These are phyloP conservation scores for Drosophila longiperda DNA, from an alignment of 2,888 invertebrate species.

Conservation along the genomic window DNA sequence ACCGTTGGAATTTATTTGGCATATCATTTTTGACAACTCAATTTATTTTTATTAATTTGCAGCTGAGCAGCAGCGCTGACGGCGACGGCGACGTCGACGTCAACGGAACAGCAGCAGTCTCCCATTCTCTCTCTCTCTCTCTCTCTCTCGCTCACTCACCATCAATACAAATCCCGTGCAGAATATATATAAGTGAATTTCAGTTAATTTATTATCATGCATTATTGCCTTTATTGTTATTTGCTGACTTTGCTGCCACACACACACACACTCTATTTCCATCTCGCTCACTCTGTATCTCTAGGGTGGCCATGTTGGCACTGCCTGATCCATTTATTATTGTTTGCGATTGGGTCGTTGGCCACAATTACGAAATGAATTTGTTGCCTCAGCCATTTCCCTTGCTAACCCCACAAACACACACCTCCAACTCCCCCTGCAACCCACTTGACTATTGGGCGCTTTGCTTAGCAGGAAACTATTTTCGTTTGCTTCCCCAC, in stretches of 20 bases:
- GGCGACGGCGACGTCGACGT: slow-evolving; percentile 1
- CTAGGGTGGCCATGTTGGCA: slow-evolving; percentile 35
- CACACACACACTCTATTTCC: not conserved
- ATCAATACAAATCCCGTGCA: slow-evolving; percentile 41
- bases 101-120: slow-evolving; percentile 9
- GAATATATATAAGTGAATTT: slow-evolving; percentile 82
- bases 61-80: slow-evolving; percentile 71
- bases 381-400: slow-evolving; percentile 62
- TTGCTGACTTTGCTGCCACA: slow-evolving; percentile 50
- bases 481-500: slow-evolving; percentile 25
- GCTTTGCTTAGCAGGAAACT: slow-evolving; percentile 46
- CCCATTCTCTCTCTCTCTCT: slow-evolving; percentile 1
- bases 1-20: slow-evolving; percentile 85
- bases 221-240: slow-evolving; percentile 82
- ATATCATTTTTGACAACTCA: slow-evolving; percentile 85
- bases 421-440: not conserved
- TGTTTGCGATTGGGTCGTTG: slow-evolving; percentile 75
- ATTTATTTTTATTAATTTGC: slow-evolving; percentile 85
- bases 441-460: slow-evolving; percentile 24
- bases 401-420: slow-evolving; percentile 1
- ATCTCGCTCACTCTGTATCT: slow-evolving; percentile 11
- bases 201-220: slow-evolving; percentile 84
- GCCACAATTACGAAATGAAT: slow-evolving; percentile 83
- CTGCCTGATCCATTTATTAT: slow-evolving; percentile 60
- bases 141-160: not conserved